phyloP scores from a whole-genome alignment of 2,888 invertebrate genomes.

The Cyclophora punctaria region DNA sequence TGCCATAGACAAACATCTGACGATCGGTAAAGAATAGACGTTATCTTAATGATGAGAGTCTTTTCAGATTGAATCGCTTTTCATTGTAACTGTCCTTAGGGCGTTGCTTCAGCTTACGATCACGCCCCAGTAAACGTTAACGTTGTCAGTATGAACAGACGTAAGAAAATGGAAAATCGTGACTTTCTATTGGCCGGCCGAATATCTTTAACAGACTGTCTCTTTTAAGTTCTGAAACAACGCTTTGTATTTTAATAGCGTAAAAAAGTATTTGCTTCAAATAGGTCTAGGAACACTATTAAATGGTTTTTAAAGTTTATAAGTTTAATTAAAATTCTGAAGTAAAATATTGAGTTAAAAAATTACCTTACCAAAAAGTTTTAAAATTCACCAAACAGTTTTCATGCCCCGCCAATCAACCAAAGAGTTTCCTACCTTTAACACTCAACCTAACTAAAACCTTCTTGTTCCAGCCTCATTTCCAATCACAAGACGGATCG shows the following conservation, averaged over 20 bases:
- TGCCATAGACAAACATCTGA: too few species aligned
- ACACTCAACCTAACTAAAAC: background rate
- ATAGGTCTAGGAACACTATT: too few species aligned
- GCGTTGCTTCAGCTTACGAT: too few species aligned
- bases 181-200: background rate
- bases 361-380: too few species aligned
- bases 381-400: background rate
- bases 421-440: background rate
- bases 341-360: too few species aligned
- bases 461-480: constrained; percentile 80
- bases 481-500: constrained; percentile 94
- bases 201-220: too few species aligned
- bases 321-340: too few species aligned
- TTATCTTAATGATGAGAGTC: background rate
- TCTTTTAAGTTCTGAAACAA: background rate
- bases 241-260: background rate
- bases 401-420: background rate
- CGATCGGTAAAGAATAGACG: background rate
- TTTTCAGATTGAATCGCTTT: background rate
- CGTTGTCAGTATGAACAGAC: too few species aligned
- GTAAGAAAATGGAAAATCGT: background rate
- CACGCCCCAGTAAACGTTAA: too few species aligned
- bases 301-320: too few species aligned
- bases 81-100: too few species aligned
- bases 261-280: too few species aligned